Percentiles rank a stretch among this genome's conserved stretches.
Evolutionary conservation across 2,888 invertebrate genomes (phyloP).

Genomic region (Euclidia mi): DNA sequence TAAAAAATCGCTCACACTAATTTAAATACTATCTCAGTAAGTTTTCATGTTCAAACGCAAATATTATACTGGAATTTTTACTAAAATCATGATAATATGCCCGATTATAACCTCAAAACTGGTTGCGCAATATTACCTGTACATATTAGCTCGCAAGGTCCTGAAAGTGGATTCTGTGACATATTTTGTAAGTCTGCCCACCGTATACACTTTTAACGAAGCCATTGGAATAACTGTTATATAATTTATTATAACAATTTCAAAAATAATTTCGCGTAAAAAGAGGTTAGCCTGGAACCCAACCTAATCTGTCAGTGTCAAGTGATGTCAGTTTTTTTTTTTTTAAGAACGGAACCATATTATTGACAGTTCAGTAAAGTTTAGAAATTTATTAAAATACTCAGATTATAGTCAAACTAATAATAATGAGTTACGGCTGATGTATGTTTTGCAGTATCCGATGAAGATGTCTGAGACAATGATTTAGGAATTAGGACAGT

Average conservation of each 20-base stretch:
- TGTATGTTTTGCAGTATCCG: too few relatives aligned
- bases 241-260: slow-evolving; percentile 48
- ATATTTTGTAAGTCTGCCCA: slow-evolving; percentile 84
- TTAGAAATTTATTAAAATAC: slow-evolving; percentile 7
- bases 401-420: too few relatives aligned
- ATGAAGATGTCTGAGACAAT: too few relatives aligned
- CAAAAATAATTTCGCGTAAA: slow-evolving; percentile 42
- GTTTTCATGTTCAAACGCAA: too few relatives aligned
- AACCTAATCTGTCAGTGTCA: slow-evolving; percentile 54
- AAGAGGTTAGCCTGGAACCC: slow-evolving; percentile 72
- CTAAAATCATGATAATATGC: slow-evolving; percentile 29
- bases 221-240: slow-evolving; percentile 76
- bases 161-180: slow-evolving; percentile 84
- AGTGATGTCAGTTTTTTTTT: slow-evolving; percentile 24
- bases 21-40: not conserved
- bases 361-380: slow-evolving; percentile 1
- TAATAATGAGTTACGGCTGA: too few relatives aligned
- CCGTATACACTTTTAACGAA: slow-evolving; percentile 85
- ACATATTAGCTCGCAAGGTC: slow-evolving; percentile 76
- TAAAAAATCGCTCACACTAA: not conserved
- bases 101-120: slow-evolving; percentile 62
- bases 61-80: not conserved
- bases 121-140: slow-evolving; percentile 89
- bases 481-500: too few relatives aligned
- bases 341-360: slow-evolving; percentile 3